These are phyloP conservation scores for Drosophila birchii DNA, from an alignment of 2,888 invertebrate species.

Conservation along the genomic window DNA sequence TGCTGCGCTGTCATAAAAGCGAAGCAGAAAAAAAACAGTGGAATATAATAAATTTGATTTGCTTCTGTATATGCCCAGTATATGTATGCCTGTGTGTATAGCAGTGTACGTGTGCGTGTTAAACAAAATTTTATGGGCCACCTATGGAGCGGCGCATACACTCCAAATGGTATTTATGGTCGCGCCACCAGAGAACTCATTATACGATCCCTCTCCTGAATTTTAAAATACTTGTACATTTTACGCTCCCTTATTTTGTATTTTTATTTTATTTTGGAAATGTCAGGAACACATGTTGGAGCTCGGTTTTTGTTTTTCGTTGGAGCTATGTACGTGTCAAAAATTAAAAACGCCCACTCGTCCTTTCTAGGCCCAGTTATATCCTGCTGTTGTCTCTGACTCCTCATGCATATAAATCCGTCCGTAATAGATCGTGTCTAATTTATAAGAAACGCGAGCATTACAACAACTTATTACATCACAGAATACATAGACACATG, in stretches of 20 bases:
- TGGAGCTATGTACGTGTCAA: constrained; percentile 74
- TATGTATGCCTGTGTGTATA: constrained; percentile 41
- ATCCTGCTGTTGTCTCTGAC: constrained; percentile 20
- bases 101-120: constrained; percentile 52
- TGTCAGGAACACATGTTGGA: constrained; percentile 68
- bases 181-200: constrained; percentile 64
- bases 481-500: constrained; percentile 14
- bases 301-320: neutral
- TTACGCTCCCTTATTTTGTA: constrained; percentile 29
- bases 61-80: constrained; percentile 46
- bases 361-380: constrained; percentile 11
- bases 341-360: constrained; percentile 63
- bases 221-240: constrained; percentile 61
- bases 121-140: constrained; percentile 75
- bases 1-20: constrained; percentile 73
- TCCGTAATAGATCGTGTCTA: constrained; percentile 50
- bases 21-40: constrained; percentile 32
- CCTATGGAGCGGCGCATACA: constrained; percentile 56
- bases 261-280: constrained; percentile 41
- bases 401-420: constrained; percentile 41
- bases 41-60: constrained; percentile 75
- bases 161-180: constrained; percentile 63
- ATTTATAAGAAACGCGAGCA: constrained; percentile 45
- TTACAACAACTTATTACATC: constrained; percentile 43
- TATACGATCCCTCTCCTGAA: constrained; percentile 56